A percentile compares a stretch with the other conserved stretches of the same genome.
These are phyloP conservation scores for Sericinus montela DNA, from an alignment of 2,888 invertebrate species.

Conservation along the genomic window DNA sequence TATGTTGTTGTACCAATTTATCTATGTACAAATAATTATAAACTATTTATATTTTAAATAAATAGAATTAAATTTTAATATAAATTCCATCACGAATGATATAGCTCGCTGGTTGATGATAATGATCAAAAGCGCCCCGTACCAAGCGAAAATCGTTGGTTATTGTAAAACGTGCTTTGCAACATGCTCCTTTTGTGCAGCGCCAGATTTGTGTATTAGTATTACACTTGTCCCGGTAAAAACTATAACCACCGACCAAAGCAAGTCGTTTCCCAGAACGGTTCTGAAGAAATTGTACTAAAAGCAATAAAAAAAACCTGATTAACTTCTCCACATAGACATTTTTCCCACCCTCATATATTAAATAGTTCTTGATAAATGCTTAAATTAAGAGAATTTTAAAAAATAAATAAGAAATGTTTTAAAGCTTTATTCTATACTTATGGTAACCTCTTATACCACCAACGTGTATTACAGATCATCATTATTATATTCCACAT, in stretches of 20 bases:
- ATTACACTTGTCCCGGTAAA: slow-evolving; percentile 23
- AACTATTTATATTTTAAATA: neutral
- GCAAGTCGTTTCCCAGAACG: slow-evolving; percentile 24
- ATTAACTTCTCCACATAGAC: too few relatives aligned
- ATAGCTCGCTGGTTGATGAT: slow-evolving; percentile 26
- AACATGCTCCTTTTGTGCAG: slow-evolving; percentile 22
- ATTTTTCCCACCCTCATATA: too few relatives aligned
- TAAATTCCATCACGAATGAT: slow-evolving; percentile 24
- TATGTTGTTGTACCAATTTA: too few relatives aligned
- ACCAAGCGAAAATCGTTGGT: slow-evolving; percentile 13
- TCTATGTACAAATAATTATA: too few relatives aligned
- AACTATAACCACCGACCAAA: slow-evolving; percentile 30
- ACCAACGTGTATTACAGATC: too few relatives aligned
- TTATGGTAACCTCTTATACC: too few relatives aligned
- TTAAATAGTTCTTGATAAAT: too few relatives aligned
- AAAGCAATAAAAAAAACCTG: neutral
- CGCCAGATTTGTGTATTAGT: slow-evolving; percentile 24
- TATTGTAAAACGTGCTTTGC: slow-evolving; percentile 25
- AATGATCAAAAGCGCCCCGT: slow-evolving; percentile 21
- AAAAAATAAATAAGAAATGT: too few relatives aligned
- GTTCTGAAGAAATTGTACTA: slow-evolving; percentile 22
- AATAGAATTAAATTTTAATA: slow-evolving; percentile 20
- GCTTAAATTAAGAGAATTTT: too few relatives aligned
- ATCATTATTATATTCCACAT: too few relatives aligned
- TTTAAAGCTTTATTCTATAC: too few relatives aligned